Evolutionary conservation across 1,140 invertebrate genomes (phyloP).

Genomic region (Trachymyrmex septentrionalis): DNA sequence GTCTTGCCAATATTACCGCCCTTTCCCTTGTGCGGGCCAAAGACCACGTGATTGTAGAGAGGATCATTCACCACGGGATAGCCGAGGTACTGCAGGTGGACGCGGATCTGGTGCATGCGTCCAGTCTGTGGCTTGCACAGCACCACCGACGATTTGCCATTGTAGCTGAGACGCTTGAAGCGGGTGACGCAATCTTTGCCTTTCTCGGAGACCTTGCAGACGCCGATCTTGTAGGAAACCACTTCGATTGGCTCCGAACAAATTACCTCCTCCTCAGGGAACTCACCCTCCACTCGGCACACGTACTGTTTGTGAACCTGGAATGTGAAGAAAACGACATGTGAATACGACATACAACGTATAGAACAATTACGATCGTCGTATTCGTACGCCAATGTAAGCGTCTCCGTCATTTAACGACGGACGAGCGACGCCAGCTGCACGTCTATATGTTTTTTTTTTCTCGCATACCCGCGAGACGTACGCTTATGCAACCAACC

Average conservation of each 20-base stretch:
- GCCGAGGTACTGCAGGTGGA: conserved; percentile 99
- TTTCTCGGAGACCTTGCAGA: conserved; percentile 96
- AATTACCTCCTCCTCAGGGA: conserved; percentile 94
- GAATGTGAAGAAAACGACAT: conserved; percentile 20
- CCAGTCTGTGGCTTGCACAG: conserved; percentile 97
- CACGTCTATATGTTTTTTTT: conserved; percentile 3
- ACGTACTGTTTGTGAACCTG: conserved; percentile 98
- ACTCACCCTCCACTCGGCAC: conserved; percentile 97
- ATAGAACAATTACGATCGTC: background rate
- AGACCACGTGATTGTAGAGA: conserved; percentile 97
- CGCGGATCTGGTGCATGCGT: conserved; percentile 99
- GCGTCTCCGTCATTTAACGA: background rate
- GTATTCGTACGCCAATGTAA: background rate
- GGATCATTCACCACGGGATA: conserved; percentile 99
- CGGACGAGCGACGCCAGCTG: conserved; percentile 25
- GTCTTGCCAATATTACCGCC: conserved; percentile 96
- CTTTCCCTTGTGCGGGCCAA: conserved; percentile 96
- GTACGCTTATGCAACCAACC: conserved; percentile 72
- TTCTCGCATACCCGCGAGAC: background rate
- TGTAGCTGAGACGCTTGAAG: conserved; percentile 95
- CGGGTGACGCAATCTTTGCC: conserved; percentile 96
- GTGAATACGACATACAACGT: background rate
- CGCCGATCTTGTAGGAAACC: conserved; percentile 97
- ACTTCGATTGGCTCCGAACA: conserved; percentile 97
- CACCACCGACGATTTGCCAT: conserved; percentile 96